Conservation (phyloP, 2,888 invertebrate species). For the Monochamus alternatus region DNA sequence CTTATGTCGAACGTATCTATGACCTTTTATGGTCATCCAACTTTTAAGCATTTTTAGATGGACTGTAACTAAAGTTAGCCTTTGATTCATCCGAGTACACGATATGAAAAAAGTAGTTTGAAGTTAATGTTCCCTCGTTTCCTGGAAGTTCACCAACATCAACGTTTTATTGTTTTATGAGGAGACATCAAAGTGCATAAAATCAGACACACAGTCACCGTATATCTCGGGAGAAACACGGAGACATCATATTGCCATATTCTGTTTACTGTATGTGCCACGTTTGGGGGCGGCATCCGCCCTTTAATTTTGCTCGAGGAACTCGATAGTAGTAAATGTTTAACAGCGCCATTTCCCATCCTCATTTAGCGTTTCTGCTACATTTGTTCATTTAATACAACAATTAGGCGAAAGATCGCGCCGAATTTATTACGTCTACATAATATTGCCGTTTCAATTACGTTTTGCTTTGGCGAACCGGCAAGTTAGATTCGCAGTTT, state of each 20-base stretch:
- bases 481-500: conserved; percentile 51
- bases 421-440: conserved; percentile 52
- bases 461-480: conserved; percentile 52
- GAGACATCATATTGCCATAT: background rate
- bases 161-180: background rate
- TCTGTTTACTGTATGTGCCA: conserved; percentile 7
- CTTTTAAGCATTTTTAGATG: too few relatives aligned
- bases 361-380: conserved; percentile 56
- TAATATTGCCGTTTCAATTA: conserved; percentile 52
- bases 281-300: conserved; percentile 15
- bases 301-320: conserved; percentile 41
- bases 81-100: too few relatives aligned
- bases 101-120: too few relatives aligned
- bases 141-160: too few relatives aligned
- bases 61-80: too few relatives aligned
- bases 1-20: too few relatives aligned
- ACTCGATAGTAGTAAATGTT: conserved; percentile 59
- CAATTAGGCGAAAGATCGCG: conserved; percentile 59
- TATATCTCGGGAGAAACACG: background rate
- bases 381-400: conserved; percentile 59
- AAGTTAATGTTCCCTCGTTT: too few relatives aligned
- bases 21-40: too few relatives aligned
- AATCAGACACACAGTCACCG: conserved; percentile 2
- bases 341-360: conserved; percentile 56
- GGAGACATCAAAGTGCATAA: conserved; percentile 2